Conservation (phyloP, 1,140 invertebrate genomes). For the Dufourea novaeangliae region DNA sequence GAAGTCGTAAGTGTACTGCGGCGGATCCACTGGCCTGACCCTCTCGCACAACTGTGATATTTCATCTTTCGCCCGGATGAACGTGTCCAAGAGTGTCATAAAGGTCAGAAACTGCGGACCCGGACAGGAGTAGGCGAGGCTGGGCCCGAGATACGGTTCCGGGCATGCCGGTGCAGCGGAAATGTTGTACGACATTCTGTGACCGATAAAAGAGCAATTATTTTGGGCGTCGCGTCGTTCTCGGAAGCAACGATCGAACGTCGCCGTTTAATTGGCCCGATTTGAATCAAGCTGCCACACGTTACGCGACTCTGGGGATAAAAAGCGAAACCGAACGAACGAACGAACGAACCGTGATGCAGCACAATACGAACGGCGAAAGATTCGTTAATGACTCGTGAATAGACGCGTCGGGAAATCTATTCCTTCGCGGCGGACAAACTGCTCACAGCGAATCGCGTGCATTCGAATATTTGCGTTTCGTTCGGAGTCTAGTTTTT, state of each 20-base stretch:
- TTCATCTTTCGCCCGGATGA: conserved; percentile 79
- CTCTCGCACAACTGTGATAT: conserved; percentile 81
- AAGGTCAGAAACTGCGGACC: conserved; percentile 82
- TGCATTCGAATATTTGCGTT: conserved; percentile 20
- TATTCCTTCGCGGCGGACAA: not conserved
- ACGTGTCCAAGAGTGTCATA: conserved; percentile 83
- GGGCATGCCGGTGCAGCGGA: conserved; percentile 61
- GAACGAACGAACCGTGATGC: not conserved
- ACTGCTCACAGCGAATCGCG: not conserved
- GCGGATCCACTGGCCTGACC: conserved; percentile 72
- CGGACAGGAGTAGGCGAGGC: conserved; percentile 80
- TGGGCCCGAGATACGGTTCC: conserved; percentile 78
- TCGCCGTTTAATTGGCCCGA: not conserved
- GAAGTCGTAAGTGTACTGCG: conserved; percentile 82
- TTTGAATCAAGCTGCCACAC: not conserved
- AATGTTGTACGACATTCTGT: conserved; percentile 74
- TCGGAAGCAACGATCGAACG: not conserved
- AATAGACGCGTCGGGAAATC: not conserved
- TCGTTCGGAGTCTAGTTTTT: conserved; percentile 4
- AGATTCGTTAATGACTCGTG: conserved; percentile 12
- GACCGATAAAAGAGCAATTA: conserved; percentile 5
- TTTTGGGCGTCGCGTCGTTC: not conserved
- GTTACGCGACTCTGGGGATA: not conserved
- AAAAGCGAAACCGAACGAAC: not conserved
- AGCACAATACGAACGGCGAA: not conserved